phyloP scores from a whole-genome alignment of 1,140 invertebrate genomes.

The Drosophila tropicalis region DNA sequence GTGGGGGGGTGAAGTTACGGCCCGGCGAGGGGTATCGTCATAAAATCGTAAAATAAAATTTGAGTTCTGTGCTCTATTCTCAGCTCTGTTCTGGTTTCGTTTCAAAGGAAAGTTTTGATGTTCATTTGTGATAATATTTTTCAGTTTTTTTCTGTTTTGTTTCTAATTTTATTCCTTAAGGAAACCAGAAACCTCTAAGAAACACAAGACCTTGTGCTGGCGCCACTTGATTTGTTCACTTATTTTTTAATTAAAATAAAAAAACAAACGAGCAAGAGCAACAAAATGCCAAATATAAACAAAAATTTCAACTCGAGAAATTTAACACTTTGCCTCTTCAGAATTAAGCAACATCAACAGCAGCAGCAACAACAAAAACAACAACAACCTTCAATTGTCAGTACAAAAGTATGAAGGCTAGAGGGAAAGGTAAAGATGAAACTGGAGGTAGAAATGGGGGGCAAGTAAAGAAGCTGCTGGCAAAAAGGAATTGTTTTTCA shows the following conservation, averaged over 20 bases:
- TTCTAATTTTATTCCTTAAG: not conserved
- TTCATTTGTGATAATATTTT: constrained; percentile 16
- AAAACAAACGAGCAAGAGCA: constrained; percentile 43
- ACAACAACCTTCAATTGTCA: constrained; percentile 14
- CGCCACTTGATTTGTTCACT: constrained; percentile 78
- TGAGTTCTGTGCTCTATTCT: constrained; percentile 10
- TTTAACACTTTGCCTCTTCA: constrained; percentile 71
- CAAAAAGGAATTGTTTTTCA: constrained; percentile 71
- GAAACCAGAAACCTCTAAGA: constrained; percentile 37
- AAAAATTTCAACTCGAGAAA: constrained; percentile 71
- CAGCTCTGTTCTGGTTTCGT: not conserved
- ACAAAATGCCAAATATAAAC: constrained; percentile 70
- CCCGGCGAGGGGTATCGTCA: constrained; percentile 24
- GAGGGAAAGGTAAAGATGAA: not conserved
- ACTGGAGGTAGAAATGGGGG: not conserved
- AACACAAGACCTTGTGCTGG: constrained; percentile 30
- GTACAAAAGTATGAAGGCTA: not conserved
- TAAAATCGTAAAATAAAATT: constrained; percentile 43
- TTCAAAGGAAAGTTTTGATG: constrained; percentile 46
- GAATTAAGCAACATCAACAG: constrained; percentile 72
- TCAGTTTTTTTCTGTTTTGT: not conserved
- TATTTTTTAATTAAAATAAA: constrained; percentile 76
- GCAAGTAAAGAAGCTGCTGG: too few species aligned
- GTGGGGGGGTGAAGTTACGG: not conserved
- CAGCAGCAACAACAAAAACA: constrained; percentile 34